Evolutionary conservation across 2,113 vertebrate species (phyloP), one percentile per base, ranked within the genome.

Genomic region (Rhinoderma darwinii): DNA sequence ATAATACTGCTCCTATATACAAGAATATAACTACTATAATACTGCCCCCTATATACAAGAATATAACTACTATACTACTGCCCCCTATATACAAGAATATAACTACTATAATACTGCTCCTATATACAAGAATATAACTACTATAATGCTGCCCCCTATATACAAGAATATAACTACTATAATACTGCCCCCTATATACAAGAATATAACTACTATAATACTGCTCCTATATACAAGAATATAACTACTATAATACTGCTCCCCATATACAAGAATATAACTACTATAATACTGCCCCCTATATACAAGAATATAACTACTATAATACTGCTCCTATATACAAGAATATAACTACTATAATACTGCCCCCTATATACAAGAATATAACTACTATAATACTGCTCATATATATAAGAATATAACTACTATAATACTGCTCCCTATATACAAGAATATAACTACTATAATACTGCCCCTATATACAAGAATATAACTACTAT

Each of bases 181-280:
- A 70, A 70, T 66, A 66, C 27, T 30, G 61, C n/a, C 22, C 3
- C 7, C n/a, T 32, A 37, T 37, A 37, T 37, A 70, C 66, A 37
- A 70, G 66, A 70, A 37, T 70, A 70, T 37, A 70, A 70, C 66
- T 70, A 70, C 66, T 70, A 70, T 70, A 70, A 70, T 70, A 70
- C n/a, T n/a, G n/a, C n/a, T 18, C 32, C 66, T 37, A 70, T 70
- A 18, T 70, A 70, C 66, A 20, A 70, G 66, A 70, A 70, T 70
- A 70, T 70, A 70, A 37, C 66, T 70, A 70, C 66, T 70, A 70
- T 70, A 70, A 70, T 70, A 70, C 66, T 70, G 17, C 66, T 3
- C 66, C n/a, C 15, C 37, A 70, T 70, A 18, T 70, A 70, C 32
- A 70, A 70, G 66, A 70, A 70, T 70, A 68, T 68, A 70, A 70